Evolutionary conservation across 2,797 vertebrate species (phyloP).

Genomic region (Pachyuromys duprasi): DNA sequence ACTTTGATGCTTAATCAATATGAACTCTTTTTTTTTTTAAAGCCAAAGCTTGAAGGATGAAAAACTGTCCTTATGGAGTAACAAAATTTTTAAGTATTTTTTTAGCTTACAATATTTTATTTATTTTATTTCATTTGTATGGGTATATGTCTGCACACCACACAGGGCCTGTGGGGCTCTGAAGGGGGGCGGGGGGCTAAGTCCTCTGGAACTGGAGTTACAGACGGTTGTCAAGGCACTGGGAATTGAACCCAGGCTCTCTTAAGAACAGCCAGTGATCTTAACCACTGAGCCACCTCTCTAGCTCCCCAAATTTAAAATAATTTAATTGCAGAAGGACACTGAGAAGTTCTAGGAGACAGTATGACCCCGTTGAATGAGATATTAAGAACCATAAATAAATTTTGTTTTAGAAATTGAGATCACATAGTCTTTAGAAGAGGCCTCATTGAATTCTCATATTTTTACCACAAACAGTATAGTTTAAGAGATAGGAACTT

Average conservation of each 20-base stretch:
- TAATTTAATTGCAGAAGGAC: not conserved
- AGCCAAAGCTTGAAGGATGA: slow-evolving; percentile 43
- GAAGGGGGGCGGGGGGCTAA: no score
- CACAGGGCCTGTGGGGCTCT: not conserved
- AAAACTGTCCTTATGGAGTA: not conserved
- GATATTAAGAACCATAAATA: slow-evolving; percentile 43
- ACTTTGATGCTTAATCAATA: not conserved
- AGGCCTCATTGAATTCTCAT: slow-evolving; percentile 33
- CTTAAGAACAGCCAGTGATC: not conserved
- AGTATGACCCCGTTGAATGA: slow-evolving; percentile 13
- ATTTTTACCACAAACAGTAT: slow-evolving; percentile 42
- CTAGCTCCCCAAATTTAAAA: slow-evolving; percentile 10
- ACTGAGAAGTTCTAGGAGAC: slow-evolving; percentile 20
- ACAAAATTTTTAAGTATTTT: slow-evolving; percentile 43
- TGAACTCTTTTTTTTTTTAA: slow-evolving; percentile 9
- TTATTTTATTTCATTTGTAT: not conserved
- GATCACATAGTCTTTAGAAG: not conserved
- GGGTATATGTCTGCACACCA: not conserved
- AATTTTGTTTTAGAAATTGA: not conserved
- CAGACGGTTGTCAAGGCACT: not conserved
- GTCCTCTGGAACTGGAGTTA: not conserved
- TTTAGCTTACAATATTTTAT: not conserved
- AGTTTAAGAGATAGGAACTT: slow-evolving; percentile 6
- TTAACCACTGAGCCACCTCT: not conserved
- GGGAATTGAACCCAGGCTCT: not conserved